Base-by-base conservation (phyloP, 2,113 vertebrate species). In the Ciconia stormi region DNA sequence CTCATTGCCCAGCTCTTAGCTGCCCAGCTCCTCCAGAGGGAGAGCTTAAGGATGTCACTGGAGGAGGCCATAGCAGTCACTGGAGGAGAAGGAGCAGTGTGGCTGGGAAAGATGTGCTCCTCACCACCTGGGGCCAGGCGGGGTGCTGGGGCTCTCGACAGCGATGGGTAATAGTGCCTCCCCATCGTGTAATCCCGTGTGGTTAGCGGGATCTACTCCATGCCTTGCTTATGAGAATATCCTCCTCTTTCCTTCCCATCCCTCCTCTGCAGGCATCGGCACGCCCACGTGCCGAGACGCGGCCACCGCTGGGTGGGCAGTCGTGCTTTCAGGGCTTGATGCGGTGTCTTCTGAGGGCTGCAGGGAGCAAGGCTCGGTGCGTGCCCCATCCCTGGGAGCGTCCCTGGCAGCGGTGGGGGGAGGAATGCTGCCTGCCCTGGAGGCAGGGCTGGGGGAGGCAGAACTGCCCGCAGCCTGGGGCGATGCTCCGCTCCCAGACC, bases 211-310 rank as follows among this genome's bases (percentile, higher is more conserved):
- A 42, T 32, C 47, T n/a, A 8, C 34, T 87, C 42, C 11, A 2
- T n/a, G 34, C 34, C 42, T 69, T 70, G 44, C 50, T 53, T 69
- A 21, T 52, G 36, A 36, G 62, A 70, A 21, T 10, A 34, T 19
- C 38, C 12, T 22, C 50, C 20, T 52, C 23, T 65, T 65, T 36
- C 21, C 50, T n/a, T 47, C 32, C 63, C 20, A 9, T 58, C 38
- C 50, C 29, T 76, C 50, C 23, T 47, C n/a, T 38, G 52, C 63
- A 42, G 70, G 18, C 67, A 36, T 25, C 1, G 0, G 8, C 73
- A 30, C 2, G 13, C 36, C 62, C 10, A 6, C 10, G 7, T 50
- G 71, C 38, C 0, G 4, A 66, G n/a, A 15, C 50, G 65, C 1
- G 2, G 47, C 52, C 17, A 2, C 17, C 2, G 8, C 44, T 65